phyloP scores from a whole-genome alignment of 2,113 vertebrate species.

The Beaufortia kweichowensis region DNA sequence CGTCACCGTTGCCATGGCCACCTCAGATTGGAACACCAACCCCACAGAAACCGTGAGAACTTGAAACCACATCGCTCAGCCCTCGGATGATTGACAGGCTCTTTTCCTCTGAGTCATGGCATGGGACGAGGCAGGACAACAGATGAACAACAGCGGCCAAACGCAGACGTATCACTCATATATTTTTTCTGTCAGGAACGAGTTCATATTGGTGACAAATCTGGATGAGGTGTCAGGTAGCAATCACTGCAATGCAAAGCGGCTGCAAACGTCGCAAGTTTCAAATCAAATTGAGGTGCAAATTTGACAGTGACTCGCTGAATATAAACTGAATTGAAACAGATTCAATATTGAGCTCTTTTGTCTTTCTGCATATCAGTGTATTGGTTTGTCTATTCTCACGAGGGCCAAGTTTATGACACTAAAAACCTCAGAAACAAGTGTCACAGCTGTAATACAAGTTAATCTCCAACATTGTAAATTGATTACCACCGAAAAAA shows the following conservation, averaged over 20 bases:
- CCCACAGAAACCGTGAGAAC: slow-evolving; percentile 35
- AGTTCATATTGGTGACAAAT: slow-evolving; percentile 28
- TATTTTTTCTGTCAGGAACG: slow-evolving; percentile 35
- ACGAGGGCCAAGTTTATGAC: neutral
- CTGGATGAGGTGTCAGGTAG: slow-evolving; percentile 36
- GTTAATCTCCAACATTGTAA: too few species aligned
- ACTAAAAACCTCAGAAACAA: too few species aligned
- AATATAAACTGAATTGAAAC: neutral
- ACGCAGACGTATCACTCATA: neutral
- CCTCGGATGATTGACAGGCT: slow-evolving; percentile 47
- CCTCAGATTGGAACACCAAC: slow-evolving; percentile 27
- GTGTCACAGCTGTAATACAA: too few species aligned
- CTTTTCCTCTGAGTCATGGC: slow-evolving; percentile 20
- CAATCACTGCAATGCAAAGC: slow-evolving; percentile 4
- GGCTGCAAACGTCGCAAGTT: neutral
- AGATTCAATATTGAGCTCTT: neutral
- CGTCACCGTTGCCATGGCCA: slow-evolving; percentile 42
- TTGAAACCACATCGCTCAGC: slow-evolving; percentile 12
- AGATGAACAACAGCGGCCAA: slow-evolving; percentile 30
- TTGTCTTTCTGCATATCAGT: slow-evolving; percentile 46
- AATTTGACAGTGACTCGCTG: neutral
- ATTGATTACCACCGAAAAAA: too few species aligned
- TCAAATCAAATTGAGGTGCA: neutral
- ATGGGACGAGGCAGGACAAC: slow-evolving; percentile 34
- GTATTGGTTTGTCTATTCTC: slow-evolving; percentile 57